These are phyloP conservation scores for Bubalus kerabau DNA, from an alignment of 2,113 vertebrate genomes.

Conservation along the genomic window DNA sequence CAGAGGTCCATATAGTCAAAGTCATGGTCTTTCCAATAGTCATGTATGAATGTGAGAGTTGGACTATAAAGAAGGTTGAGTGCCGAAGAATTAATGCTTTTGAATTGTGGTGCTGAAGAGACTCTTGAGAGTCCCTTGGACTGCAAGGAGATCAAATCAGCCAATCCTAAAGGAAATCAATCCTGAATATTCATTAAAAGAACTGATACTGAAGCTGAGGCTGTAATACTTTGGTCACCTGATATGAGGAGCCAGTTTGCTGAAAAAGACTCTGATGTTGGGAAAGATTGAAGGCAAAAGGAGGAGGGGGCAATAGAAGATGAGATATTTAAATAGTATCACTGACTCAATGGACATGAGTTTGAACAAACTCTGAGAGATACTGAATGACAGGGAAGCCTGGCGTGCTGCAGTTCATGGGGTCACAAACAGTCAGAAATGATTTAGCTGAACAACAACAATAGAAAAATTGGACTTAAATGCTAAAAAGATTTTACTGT, in stretches of 20 bases:
- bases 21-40: neutral
- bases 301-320: neutral
- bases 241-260: neutral
- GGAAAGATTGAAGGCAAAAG: neutral
- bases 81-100: neutral
- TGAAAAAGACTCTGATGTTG: neutral
- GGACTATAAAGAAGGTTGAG: neutral
- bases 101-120: neutral
- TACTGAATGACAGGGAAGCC: neutral
- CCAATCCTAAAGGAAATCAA: neutral
- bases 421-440: neutral
- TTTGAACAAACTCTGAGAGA: neutral
- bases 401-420: neutral
- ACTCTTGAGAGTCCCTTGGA: neutral
- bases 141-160: neutral
- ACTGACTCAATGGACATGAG: neutral
- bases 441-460: neutral
- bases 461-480: neutral
- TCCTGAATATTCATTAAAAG: neutral
- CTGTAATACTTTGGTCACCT: neutral
- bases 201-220: neutral
- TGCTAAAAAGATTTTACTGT: neutral
- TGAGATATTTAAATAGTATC: neutral
- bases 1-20: neutral
- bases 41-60: neutral